These are phyloP conservation scores for Perithous albicinctus DNA, from an alignment of 2,888 invertebrate species.

Conservation along the genomic window DNA sequence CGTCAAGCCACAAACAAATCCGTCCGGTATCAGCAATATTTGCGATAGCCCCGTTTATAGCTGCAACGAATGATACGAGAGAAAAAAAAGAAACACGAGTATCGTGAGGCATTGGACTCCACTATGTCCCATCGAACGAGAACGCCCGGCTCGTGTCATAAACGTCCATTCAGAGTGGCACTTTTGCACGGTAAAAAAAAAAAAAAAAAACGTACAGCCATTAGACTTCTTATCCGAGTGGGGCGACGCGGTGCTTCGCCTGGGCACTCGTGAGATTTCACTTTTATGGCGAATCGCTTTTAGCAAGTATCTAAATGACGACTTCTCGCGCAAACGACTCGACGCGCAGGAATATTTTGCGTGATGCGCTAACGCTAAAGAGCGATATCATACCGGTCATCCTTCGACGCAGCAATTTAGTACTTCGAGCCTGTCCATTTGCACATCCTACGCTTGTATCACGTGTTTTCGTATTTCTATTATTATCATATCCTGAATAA, in stretches of 20 bases:
- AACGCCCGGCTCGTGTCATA: slow-evolving; percentile 57
- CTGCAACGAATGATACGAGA: slow-evolving; percentile 37
- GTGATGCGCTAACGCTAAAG: slow-evolving; percentile 12
- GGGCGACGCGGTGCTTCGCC: slow-evolving; percentile 51
- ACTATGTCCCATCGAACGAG: slow-evolving; percentile 22
- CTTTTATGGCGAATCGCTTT: slow-evolving; percentile 83
- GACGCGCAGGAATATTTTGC: slow-evolving; percentile 27
- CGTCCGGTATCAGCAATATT: not conserved
- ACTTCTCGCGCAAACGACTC: slow-evolving; percentile 74
- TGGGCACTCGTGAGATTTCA: slow-evolving; percentile 71
- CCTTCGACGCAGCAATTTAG: slow-evolving; percentile 32
- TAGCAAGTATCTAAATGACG: slow-evolving; percentile 83
- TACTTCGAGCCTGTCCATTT: not conserved
- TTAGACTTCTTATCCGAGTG: slow-evolving; percentile 78
- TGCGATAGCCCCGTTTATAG: slow-evolving; percentile 22
- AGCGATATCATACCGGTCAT: slow-evolving; percentile 34
- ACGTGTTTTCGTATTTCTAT: not conserved
- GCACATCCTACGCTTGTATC: not conserved
- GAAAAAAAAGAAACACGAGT: slow-evolving; percentile 40
- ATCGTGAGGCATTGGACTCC: slow-evolving; percentile 11
- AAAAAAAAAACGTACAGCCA: slow-evolving; percentile 71
- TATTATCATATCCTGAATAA: not conserved
- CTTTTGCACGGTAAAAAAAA: slow-evolving; percentile 63
- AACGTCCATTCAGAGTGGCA: slow-evolving; percentile 54
- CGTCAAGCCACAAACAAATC: slow-evolving; percentile 2